Percentiles rank a stretch among this genome's conserved stretches.
These are phyloP conservation scores for Meriones unguiculatus DNA, from an alignment of 2,113 vertebrate genomes.

Conservation along the genomic window DNA sequence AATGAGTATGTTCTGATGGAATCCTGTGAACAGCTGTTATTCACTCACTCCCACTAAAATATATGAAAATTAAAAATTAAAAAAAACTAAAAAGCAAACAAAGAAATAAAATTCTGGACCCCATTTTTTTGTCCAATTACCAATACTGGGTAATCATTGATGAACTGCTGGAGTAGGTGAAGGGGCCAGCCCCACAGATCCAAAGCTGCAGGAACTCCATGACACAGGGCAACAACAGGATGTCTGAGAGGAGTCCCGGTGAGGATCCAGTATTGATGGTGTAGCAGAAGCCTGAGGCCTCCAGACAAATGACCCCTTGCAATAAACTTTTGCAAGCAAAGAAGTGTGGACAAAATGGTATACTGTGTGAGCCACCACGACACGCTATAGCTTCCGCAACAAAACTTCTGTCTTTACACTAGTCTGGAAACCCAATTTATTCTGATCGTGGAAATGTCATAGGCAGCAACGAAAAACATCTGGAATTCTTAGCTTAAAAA, in stretches of 20 bases:
- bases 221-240: neutral
- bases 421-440: constrained; percentile 89
- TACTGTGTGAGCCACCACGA: neutral
- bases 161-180: neutral
- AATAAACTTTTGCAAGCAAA: neutral
- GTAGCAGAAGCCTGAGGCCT: neutral
- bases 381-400: neutral
- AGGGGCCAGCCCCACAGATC: neutral
- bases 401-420: constrained; percentile 85
- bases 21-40: neutral
- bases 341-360: neutral
- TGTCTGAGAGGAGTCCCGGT: neutral
- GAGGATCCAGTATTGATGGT: neutral
- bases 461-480: constrained; percentile 88
- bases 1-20: constrained; percentile 48
- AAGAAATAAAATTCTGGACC: constrained; percentile 2
- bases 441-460: constrained; percentile 89
- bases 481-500: constrained; percentile 87
- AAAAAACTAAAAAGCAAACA: constrained; percentile 20
- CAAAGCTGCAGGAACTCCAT: neutral
- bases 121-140: neutral
- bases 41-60: constrained; percentile 8
- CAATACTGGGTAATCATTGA: neutral
- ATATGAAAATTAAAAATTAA: neutral
- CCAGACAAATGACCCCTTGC: neutral